Percentiles rank a stretch among this genome's conserved stretches.
These are phyloP conservation scores for Drosophila nikananu DNA, from an alignment of 1,140 invertebrate species.

Conservation along the genomic window DNA sequence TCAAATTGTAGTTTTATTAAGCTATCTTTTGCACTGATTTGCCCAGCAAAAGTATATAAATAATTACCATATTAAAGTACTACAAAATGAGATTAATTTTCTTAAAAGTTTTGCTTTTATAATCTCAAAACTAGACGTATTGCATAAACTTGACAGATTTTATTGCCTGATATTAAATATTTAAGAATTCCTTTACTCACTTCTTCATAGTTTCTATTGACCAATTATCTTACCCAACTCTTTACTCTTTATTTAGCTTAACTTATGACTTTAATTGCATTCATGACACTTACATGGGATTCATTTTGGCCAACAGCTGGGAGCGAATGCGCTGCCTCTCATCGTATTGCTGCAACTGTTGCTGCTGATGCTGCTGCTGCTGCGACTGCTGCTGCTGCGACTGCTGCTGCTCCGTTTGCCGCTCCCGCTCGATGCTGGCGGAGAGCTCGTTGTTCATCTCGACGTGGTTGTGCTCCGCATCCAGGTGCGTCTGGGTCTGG, in stretches of 20 bases:
- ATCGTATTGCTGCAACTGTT: constrained; percentile 61
- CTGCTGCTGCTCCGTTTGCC: constrained; percentile 76
- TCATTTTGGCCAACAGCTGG: constrained; percentile 82
- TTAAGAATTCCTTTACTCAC: neutral
- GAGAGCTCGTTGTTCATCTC: constrained; percentile 90
- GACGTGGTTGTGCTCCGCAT: constrained; percentile 88
- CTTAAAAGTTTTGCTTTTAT: too few species aligned
- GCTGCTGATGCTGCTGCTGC: constrained; percentile 87
- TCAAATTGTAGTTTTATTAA: too few species aligned
- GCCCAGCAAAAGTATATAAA: too few species aligned
- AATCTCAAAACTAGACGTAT: too few species aligned
- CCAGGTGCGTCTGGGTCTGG: constrained; percentile 88
- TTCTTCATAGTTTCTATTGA: too few species aligned
- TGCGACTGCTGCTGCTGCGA: constrained; percentile 13
- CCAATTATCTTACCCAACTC: too few species aligned
- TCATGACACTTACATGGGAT: constrained; percentile 79
- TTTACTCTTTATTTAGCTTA: neutral
- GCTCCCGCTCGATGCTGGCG: constrained; percentile 91
- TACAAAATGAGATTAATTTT: too few species aligned
- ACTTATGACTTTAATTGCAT: constrained; percentile 9
- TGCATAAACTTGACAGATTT: too few species aligned
- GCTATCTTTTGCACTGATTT: too few species aligned
- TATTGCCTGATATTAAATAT: too few species aligned
- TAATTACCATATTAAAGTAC: too few species aligned
- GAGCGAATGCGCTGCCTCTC: constrained; percentile 80